A percentile compares a stretch with the other conserved stretches of the same genome.
Conservation (phyloP, 2,113 vertebrate genomes). For the Campylomormyrus numenius region DNA sequence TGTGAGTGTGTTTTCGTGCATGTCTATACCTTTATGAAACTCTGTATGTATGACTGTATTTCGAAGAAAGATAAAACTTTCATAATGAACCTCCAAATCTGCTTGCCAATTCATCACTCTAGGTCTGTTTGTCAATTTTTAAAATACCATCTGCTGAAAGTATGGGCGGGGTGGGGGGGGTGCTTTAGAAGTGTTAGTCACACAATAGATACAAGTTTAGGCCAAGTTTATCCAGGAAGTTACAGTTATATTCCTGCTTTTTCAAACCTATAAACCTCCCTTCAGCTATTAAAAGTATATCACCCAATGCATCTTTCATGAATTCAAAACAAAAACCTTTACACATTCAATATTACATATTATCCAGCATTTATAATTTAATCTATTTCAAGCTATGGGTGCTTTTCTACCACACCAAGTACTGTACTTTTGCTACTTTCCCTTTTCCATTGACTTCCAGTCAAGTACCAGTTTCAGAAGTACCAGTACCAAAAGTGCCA, state of each 20-base stretch:
- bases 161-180: not conserved
- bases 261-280: not conserved
- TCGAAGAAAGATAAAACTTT: not conserved
- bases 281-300: not conserved
- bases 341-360: not conserved
- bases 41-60: not conserved
- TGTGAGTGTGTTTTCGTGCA: not conserved
- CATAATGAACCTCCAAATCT: not conserved
- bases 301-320: not conserved
- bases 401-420: too few species aligned
- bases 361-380: not conserved
- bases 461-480: too few species aligned
- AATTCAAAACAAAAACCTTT: not conserved
- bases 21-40: not conserved
- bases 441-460: too few species aligned
- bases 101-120: not conserved
- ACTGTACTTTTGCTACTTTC: too few species aligned
- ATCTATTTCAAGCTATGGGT: not conserved
- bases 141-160: not conserved
- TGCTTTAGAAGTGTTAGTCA: not conserved
- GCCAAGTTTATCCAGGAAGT: not conserved
- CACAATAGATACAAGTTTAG: not conserved
- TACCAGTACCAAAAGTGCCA: too few species aligned
- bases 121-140: not conserved
- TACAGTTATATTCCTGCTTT: not conserved